Base-by-base conservation (phyloP, 2,797 vertebrate species). In the Poeciliopsis gracilis region DNA sequence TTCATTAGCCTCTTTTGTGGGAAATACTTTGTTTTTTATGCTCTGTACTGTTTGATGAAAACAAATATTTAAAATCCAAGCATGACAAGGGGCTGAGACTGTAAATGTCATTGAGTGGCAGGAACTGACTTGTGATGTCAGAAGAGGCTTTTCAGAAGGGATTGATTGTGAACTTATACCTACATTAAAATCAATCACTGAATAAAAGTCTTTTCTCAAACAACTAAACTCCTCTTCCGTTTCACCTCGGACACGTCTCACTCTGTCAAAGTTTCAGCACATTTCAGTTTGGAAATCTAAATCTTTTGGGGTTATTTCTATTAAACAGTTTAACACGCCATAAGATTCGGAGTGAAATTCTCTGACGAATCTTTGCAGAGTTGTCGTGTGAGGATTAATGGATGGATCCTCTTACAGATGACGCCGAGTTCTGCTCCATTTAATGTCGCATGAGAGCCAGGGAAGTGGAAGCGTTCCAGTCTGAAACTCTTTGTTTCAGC, bases 181-280 rank as follows among this genome's bases (percentile, higher is more conserved):
- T 88, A 88, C 88, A 88, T 89, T 84, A 82, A 92, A 92, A 93
- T 93, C 92, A 91, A 92, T 93, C 83, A 76, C 66, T 61, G 80
- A 47, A 79, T 45, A 87, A 87, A 89, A 75, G 78, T 72, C 73
- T 72, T 76, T 78, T 86, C 82, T 91, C 83, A 47, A n/a, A 83
- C 80, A 76, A 79, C 81, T 81, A 33, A 83, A 85, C 85, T 77
- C 33, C 63, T 83, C 77, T 75, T 61, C 72, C 53, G 45, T 76
- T 36, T 67, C 73, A 75, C 45, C 74, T 76, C 73, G 18, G 38
- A 9, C 18, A 20, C 45, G 20, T 63, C 30, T 63, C 43, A 76
- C 84, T 77, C 76, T 43, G 46, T 33, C 77, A 84, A 84, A 81
- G 80, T 88, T 87, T 86, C 72, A 87, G 36, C 45, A 77, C 38